Percentiles rank a stretch among this genome's conserved stretches.
phyloP scores from a whole-genome alignment of 2,888 invertebrate species.

The Drosophila buzzatii region DNA sequence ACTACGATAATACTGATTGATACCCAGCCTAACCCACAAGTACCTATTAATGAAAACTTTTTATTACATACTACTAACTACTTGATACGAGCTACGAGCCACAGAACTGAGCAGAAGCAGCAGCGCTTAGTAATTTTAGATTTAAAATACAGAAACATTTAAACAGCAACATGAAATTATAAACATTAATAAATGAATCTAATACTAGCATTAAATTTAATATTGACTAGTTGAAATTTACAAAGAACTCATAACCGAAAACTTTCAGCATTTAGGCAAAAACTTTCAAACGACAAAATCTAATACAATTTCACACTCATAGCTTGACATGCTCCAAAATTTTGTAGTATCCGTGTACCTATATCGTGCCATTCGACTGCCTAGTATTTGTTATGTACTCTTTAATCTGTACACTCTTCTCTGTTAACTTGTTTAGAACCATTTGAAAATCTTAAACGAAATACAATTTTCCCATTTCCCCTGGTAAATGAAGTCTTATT shows the following conservation, averaged over 20 bases:
- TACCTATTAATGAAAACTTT: constrained; percentile 75
- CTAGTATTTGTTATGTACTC: constrained; percentile 68
- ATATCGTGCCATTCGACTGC: constrained; percentile 60
- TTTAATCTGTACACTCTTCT: constrained; percentile 46
- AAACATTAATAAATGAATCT: constrained; percentile 20
- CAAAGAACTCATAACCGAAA: constrained; percentile 32
- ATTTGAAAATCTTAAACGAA: constrained; percentile 14
- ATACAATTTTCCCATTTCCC: constrained; percentile 30
- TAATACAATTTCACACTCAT: constrained; percentile 23
- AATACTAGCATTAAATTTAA: constrained; percentile 46
- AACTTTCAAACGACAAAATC: constrained; percentile 3
- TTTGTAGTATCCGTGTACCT: constrained; percentile 51
- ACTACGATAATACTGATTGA: constrained; percentile 51
- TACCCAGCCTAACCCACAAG: constrained; percentile 77
- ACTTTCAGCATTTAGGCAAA: constrained; percentile 32
- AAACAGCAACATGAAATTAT: constrained; percentile 12
- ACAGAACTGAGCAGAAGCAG: constrained; percentile 74
- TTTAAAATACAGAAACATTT: constrained; percentile 24
- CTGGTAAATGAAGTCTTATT: constrained; percentile 24
- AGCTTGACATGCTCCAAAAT: constrained; percentile 38
- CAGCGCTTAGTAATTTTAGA: constrained; percentile 56
- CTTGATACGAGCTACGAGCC: constrained; percentile 78
- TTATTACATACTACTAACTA: constrained; percentile 72
- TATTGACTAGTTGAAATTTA: constrained; percentile 52
- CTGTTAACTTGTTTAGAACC: constrained; percentile 35